Evolutionary conservation across 2,888 invertebrate genomes (phyloP).

Genomic region (Morpho achilles): DNA sequence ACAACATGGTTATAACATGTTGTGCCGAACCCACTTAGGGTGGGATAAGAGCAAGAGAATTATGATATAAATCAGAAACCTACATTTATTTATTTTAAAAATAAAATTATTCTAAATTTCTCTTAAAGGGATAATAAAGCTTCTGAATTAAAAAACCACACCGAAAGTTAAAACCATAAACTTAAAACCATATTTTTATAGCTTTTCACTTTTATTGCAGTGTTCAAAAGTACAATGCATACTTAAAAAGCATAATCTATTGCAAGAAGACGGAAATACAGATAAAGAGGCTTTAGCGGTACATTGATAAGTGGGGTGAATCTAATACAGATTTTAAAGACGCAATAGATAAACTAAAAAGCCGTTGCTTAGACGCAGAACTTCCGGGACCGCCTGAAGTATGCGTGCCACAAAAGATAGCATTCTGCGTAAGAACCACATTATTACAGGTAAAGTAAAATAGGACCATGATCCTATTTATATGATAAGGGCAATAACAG

Average conservation of each 20-base stretch:
- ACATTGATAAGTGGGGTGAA: slow-evolving; percentile 41
- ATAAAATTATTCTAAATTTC: no score
- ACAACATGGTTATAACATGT: no score
- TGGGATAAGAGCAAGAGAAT: no score
- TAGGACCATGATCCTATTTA: no score
- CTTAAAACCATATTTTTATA: no score
- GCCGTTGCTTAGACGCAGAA: slow-evolving; percentile 38
- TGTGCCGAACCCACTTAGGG: no score
- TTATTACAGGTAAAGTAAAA: slow-evolving; percentile 39
- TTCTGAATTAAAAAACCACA: no score
- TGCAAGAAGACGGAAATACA: slow-evolving; percentile 40
- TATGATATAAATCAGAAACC: no score
- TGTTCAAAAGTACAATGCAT: slow-evolving; percentile 52
- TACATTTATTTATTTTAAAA: no score
- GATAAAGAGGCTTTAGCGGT: slow-evolving; percentile 40
- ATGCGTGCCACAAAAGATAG: slow-evolving; percentile 49
- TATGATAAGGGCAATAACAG: no score
- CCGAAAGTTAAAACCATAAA: no score
- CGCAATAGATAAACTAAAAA: slow-evolving; percentile 38
- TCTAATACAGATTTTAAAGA: slow-evolving; percentile 41
- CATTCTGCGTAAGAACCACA: slow-evolving; percentile 43
- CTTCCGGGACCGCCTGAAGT: slow-evolving; percentile 43
- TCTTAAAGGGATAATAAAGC: no score
- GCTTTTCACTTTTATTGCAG: slow-evolving; percentile 34
- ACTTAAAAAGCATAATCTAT: slow-evolving; percentile 42